A percentile compares a stretch with the other conserved stretches of the same genome.
phyloP scores from a whole-genome alignment of 2,888 invertebrate genomes.

The Lydus trimaculatus region DNA sequence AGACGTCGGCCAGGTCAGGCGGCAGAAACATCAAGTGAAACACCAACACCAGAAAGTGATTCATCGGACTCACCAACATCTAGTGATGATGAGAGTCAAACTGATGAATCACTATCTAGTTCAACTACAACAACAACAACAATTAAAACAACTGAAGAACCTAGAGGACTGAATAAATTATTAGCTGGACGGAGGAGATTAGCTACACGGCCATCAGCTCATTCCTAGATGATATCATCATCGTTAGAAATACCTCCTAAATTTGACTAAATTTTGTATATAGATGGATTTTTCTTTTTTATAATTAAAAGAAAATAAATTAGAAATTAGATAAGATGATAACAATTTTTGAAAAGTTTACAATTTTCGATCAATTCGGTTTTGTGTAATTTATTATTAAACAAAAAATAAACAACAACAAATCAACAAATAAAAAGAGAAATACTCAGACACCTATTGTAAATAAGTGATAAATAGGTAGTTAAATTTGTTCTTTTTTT shows the following conservation, averaged over 20 bases:
- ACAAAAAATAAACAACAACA: neutral
- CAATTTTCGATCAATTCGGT: neutral
- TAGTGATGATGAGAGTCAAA: conserved; percentile 44
- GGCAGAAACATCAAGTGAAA: conserved; percentile 54
- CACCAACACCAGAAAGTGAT: conserved; percentile 42
- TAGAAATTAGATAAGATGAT: neutral
- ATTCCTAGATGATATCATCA: conserved; percentile 37
- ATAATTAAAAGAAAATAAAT: neutral
- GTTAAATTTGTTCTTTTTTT: neutral
- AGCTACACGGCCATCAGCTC: conserved; percentile 67
- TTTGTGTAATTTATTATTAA: conserved; percentile 2
- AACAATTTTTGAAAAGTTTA: neutral
- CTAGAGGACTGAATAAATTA: conserved; percentile 72
- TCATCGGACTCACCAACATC: conserved; percentile 42
- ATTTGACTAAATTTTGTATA: conserved; percentile 3
- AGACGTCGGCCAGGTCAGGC: conserved; percentile 60
- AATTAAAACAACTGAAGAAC: conserved; percentile 58
- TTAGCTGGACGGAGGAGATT: conserved; percentile 75
- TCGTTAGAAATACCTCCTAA: neutral
- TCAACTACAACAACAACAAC: conserved; percentile 39
- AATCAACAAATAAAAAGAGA: too few relatives aligned
- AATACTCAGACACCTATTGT: neutral
- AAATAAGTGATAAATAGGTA: conserved; percentile 40
- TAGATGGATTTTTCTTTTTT: neutral
- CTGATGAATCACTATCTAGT: conserved; percentile 41